Evolutionary conservation across 2,113 vertebrate genomes (phyloP), one percentile per base, ranked within the genome.

Genomic region (Neopipo cinnamomea): DNA sequence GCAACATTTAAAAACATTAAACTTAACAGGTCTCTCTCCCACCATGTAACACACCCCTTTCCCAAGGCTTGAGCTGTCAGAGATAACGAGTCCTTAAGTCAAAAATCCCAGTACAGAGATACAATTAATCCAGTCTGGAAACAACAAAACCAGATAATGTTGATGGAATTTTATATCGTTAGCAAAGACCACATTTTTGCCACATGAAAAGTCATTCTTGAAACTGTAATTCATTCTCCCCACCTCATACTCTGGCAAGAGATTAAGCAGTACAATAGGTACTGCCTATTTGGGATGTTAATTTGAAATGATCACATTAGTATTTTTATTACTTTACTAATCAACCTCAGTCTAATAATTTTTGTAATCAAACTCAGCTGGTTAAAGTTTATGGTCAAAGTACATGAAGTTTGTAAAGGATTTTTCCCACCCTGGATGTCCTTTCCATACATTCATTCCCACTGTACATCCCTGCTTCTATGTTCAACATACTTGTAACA

Each of bases 31-130:
- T 47, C 41, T 42, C 30, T 12, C 15, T 23, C 4, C 33, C 24
- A 27, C 4, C 27, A 31, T 0, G 0, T 65, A 74, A 28, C 31
- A 74, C 21, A 70, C 2, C 3, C 50, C 49, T n/a, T 85, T n/a
- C 27, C 19, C 37, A 70, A 65, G 39, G 30, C 30, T 73, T 73
- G 20, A 61, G 15, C 35, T 73, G n/a, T 24, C 59, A 44, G 0
- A 66, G 41, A 23, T 35, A 77, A 55, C 0, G 3, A 59, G 16
- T 46, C 71, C 37, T 42, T 2, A 76, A 62, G 14, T 35, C 8
- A 50, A 76, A 82, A 82, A 53, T 3, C 13, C 47, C 49, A 44
- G 25, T 23, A 55, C 18, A 66, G 28, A 91, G 20, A 58, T 15
- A 73, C n/a, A 49, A 31, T 20, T 67, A 88, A 78, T 37, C 7